phyloP scores from a whole-genome alignment of 1,140 invertebrate species.

The Sitophilus oryzae region DNA sequence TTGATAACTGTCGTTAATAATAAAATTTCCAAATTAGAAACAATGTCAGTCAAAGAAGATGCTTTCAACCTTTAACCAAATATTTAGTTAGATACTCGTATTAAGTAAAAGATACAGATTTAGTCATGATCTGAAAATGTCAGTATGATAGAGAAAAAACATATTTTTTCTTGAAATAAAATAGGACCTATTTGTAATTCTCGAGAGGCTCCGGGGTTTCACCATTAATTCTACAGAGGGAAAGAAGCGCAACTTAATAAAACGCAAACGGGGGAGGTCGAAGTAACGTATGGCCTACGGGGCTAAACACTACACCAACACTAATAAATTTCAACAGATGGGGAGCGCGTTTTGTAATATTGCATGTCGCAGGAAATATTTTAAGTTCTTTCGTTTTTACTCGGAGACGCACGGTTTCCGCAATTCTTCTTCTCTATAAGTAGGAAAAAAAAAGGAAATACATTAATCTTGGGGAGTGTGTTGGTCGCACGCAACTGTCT shows the following conservation, averaged over 20 bases:
- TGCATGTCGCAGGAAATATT: conserved; percentile 31
- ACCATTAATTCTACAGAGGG: conserved; percentile 20
- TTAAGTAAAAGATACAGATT: too few relatives aligned
- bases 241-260: conserved; percentile 33
- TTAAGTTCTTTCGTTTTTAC: conserved; percentile 15
- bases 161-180: conserved; percentile 21
- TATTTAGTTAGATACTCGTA: too few relatives aligned
- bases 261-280: conserved; percentile 34
- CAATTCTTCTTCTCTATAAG: too few relatives aligned
- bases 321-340: conserved; percentile 33
- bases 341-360: conserved; percentile 34
- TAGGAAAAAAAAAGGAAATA: too few relatives aligned
- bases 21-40: too few relatives aligned
- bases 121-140: too few relatives aligned
- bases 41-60: too few relatives aligned
- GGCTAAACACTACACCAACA: conserved; percentile 30
- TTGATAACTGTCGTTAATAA: too few relatives aligned
- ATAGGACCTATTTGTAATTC: conserved; percentile 20
- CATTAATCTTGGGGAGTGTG: too few relatives aligned
- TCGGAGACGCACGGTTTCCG: neutral
- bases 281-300: conserved; percentile 27
- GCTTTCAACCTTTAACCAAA: too few relatives aligned
- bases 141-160: too few relatives aligned
- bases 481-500: too few relatives aligned
- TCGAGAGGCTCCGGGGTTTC: conserved; percentile 15